Evolutionary conservation across 2,888 invertebrate genomes (phyloP).

Genomic region (Aromia moschata): DNA sequence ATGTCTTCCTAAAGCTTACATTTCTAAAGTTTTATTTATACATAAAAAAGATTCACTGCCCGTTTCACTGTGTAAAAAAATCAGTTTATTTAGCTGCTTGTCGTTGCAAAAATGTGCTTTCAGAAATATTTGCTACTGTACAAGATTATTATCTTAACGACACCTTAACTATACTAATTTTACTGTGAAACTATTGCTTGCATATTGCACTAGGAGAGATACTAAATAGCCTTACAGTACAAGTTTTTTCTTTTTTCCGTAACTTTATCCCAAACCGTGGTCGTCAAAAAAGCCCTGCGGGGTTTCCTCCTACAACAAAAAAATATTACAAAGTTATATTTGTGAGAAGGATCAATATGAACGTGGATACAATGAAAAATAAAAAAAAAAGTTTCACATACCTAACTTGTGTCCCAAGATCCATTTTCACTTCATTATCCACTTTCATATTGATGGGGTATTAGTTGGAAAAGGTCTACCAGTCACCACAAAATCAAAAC

Average conservation of each 20-base stretch:
- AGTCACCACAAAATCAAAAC: conserved; percentile 22
- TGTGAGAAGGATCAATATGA: conserved; percentile 52
- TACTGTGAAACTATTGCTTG: conserved; percentile 13
- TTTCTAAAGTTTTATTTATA: too few species aligned
- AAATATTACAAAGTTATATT: conserved; percentile 46
- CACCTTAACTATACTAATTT: not conserved
- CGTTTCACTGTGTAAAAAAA: too few species aligned
- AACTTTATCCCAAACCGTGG: conserved; percentile 89
- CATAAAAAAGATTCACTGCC: too few species aligned
- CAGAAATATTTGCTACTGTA: too few species aligned
- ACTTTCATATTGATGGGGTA: conserved; percentile 49
- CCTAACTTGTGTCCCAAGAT: conserved; percentile 29
- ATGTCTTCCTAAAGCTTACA: too few species aligned
- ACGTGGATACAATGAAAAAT: conserved; percentile 50
- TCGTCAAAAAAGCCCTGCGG: conserved; percentile 99
- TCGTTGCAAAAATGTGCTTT: too few species aligned
- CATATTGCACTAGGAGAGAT: conserved; percentile 13
- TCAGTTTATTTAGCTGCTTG: too few species aligned
- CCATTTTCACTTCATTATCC: conserved; percentile 39
- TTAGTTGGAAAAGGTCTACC: conserved; percentile 24
- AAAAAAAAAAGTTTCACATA: conserved; percentile 37
- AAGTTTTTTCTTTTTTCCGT: not conserved
- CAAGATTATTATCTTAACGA: too few species aligned
- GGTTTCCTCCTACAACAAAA: conserved; percentile 95
- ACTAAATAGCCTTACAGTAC: conserved; percentile 7